A percentile compares a stretch with the other conserved stretches of the same genome.
Evolutionary conservation across 2,888 invertebrate species (phyloP).

Genomic region (Nysson spinosus): DNA sequence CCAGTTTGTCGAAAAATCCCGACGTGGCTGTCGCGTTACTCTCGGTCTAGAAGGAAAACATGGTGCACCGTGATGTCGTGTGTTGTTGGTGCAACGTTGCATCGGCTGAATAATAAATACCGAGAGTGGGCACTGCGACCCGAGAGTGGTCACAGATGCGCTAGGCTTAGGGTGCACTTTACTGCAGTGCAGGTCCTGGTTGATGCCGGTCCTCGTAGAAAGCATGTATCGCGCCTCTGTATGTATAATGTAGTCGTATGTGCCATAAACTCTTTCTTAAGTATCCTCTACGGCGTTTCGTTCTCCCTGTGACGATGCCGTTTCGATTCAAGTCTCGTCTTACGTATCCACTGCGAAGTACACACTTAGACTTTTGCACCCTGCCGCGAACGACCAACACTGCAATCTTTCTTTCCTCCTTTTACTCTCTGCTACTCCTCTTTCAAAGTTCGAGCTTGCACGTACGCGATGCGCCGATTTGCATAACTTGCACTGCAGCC

Average conservation of each 20-base stretch:
- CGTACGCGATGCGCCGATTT: slow-evolving; percentile 7
- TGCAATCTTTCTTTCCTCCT: not conserved
- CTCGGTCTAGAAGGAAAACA: slow-evolving; percentile 21
- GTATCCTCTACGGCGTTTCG: slow-evolving; percentile 39
- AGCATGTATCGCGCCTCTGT: slow-evolving; percentile 30
- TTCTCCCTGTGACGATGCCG: slow-evolving; percentile 36
- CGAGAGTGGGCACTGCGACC: slow-evolving; percentile 55
- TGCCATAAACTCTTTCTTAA: slow-evolving; percentile 52
- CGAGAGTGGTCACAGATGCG: slow-evolving; percentile 66
- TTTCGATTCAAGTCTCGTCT: slow-evolving; percentile 41
- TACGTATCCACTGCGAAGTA: not conserved
- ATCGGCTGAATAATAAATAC: slow-evolving; percentile 64
- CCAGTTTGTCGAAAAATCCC: slow-evolving; percentile 26
- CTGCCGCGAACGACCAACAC: not conserved
- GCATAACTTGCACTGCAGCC: slow-evolving; percentile 8
- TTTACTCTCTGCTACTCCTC: not conserved
- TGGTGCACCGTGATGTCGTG: slow-evolving; percentile 10
- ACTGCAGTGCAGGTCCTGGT: slow-evolving; percentile 65
- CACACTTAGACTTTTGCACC: slow-evolving; percentile 6
- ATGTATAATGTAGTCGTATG: slow-evolving; percentile 44
- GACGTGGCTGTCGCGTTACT: too few relatives aligned
- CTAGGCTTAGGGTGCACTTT: slow-evolving; percentile 70
- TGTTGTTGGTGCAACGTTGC: slow-evolving; percentile 37
- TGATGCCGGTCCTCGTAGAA: slow-evolving; percentile 25
- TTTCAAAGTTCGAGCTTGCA: not conserved